Base-by-base conservation (phyloP, 1,140 invertebrate genomes). In the Ceratina japonica region DNA sequence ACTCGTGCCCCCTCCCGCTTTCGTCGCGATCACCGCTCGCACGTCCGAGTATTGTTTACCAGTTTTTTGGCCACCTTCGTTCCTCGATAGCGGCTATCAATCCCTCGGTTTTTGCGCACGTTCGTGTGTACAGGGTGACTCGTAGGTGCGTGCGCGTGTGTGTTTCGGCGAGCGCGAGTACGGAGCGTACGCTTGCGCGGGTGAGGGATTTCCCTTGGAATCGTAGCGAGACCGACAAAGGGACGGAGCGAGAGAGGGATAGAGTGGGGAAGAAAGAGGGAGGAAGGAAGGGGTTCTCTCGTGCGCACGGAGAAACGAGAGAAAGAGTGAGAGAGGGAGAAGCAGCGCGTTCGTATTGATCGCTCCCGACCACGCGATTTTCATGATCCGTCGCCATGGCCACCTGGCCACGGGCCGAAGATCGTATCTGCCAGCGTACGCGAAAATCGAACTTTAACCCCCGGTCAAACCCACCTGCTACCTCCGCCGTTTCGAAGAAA, bases 331-430 rank as follows among this genome's bases (percentile, higher is more conserved):
- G 70, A 77, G 75, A 76, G 84, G 61, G 83, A 75, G 81, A 78
- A 81, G 76, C 83, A 84, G 87, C 80, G 88, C 86, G 87, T 87
- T 82, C 88, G 89, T 92, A 92, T 92, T 92, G 91, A 92, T 92
- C 92, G 91, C 75, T 88, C 88, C 83, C 87, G 87, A 91, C 90
- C 89, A 89, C 88, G 90, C 91, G 90, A 92, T 92, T 92, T 92
- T 92, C 90, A 91, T 86, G 91, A 92, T 92, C 87, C 91, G 91
- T 92, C 92, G 91, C 89, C 92, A 92, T 92, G 92, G 91, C 89
- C 92, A 92, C 92, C 92, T 92, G 90, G 91, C 88, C 86, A 89
- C 86, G 85, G 88, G 87, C 87, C 80, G 88, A 88, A 90, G 91
- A 91, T 91, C 89, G 75, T 91, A 91, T 91, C 90, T 91, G 86